phyloP scores from a whole-genome alignment of 2,888 invertebrate genomes.

The Dusona sp. region DNA sequence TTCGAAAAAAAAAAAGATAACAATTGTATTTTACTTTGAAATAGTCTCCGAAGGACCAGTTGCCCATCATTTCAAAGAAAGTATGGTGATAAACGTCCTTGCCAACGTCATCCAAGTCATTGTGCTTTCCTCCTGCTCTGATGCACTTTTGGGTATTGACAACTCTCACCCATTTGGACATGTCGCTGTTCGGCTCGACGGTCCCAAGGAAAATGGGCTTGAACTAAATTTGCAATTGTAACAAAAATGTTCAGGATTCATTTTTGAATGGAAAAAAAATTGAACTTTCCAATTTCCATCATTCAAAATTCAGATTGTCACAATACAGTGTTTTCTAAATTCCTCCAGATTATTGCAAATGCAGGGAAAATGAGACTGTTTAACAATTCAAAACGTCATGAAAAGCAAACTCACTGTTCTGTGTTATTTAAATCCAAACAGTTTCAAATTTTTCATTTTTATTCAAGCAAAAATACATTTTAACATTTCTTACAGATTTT shows the following conservation, averaged over 20 bases:
- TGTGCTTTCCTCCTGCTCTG: slow-evolving; percentile 99
- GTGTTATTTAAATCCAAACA: too few species aligned
- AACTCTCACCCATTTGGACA: slow-evolving; percentile 94
- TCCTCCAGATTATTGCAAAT: neutral
- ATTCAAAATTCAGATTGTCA: neutral
- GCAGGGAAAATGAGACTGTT: neutral
- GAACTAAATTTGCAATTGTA: slow-evolving; percentile 86
- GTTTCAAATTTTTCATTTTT: neutral
- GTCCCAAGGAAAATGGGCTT: slow-evolving; percentile 99
- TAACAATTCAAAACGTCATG: neutral
- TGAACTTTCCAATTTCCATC: neutral
- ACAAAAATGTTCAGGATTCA: neutral
- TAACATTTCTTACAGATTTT: neutral
- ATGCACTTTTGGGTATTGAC: slow-evolving; percentile 99
- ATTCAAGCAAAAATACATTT: neutral
- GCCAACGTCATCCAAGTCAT: slow-evolving; percentile 99
- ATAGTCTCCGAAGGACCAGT: slow-evolving; percentile 99
- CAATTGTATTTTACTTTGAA: slow-evolving; percentile 91
- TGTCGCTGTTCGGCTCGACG: slow-evolving; percentile 98
- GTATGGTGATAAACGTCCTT: slow-evolving; percentile 99
- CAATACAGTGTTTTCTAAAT: neutral
- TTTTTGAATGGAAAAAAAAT: neutral
- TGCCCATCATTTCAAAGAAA: slow-evolving; percentile 99
- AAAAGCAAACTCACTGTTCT: too few species aligned
- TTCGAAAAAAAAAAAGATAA: neutral